A percentile compares a stretch with the other conserved stretches of the same genome.
These are phyloP conservation scores for Probaryconus sp. DNA, from an alignment of 1,140 invertebrate genomes.

Conservation along the genomic window DNA sequence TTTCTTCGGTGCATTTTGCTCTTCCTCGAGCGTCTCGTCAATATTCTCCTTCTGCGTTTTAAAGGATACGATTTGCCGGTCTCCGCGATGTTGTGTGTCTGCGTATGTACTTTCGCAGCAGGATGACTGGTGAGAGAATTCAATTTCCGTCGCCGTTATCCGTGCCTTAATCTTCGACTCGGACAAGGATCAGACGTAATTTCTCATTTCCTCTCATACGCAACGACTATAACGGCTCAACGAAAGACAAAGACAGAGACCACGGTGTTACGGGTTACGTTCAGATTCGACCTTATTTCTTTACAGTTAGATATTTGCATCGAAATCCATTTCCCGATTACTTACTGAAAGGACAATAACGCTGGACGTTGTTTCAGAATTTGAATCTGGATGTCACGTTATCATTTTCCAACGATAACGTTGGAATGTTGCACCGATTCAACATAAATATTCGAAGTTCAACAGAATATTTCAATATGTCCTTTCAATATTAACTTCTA, in stretches of 20 bases:
- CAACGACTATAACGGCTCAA: conserved; percentile 34
- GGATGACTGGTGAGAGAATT: conserved; percentile 76
- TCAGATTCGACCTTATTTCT: conserved; percentile 51
- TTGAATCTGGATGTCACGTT: too few relatives aligned
- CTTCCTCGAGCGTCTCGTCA: conserved; percentile 58
- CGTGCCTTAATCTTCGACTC: conserved; percentile 71
- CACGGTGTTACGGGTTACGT: conserved; percentile 52
- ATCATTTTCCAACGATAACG: too few relatives aligned
- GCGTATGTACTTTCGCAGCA: conserved; percentile 67
- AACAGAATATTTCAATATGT: too few relatives aligned
- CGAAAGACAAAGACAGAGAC: conserved; percentile 52
- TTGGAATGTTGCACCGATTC: too few relatives aligned
- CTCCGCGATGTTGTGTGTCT: conserved; percentile 54
- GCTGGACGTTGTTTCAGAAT: too few relatives aligned
- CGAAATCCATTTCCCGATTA: too few relatives aligned
- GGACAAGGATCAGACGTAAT: conserved; percentile 61
- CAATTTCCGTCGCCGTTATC: conserved; percentile 76
- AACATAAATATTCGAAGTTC: too few relatives aligned
- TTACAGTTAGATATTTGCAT: conserved; percentile 56
- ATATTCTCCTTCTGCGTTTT: conserved; percentile 64
- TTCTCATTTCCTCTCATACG: conserved; percentile 60
- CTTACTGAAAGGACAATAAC: too few relatives aligned
- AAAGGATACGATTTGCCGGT: conserved; percentile 59
- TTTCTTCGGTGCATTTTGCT: conserved; percentile 47
- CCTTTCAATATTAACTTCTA: too few relatives aligned